Percentiles rank a stretch among this genome's conserved stretches.
These are phyloP conservation scores for Okapia johnstoni DNA, from an alignment of 2,113 vertebrate species.

Conservation along the genomic window DNA sequence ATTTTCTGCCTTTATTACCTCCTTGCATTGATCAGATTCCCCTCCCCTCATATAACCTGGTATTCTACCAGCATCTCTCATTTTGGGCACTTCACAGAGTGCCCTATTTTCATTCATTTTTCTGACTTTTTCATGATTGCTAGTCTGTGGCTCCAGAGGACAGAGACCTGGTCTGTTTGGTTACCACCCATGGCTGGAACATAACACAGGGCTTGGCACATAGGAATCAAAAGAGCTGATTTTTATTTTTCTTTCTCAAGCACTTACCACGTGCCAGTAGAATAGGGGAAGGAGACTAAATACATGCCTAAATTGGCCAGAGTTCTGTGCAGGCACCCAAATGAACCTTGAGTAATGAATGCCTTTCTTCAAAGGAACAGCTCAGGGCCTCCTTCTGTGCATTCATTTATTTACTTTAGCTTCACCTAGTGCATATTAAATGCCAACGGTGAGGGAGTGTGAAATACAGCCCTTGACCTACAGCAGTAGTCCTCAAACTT, in stretches of 20 bases:
- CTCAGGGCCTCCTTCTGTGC: background rate
- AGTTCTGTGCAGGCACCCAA: background rate
- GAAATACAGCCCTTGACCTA: background rate
- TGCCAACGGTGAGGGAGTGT: background rate
- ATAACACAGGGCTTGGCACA: background rate
- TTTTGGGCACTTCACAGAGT: background rate
- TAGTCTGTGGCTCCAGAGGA: background rate
- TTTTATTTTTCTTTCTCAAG: background rate
- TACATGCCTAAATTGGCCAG: background rate
- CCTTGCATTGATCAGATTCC: background rate
- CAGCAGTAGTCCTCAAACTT: background rate
- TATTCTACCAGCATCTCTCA: background rate
- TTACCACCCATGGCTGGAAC: background rate
- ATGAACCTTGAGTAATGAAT: background rate
- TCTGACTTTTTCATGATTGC: background rate
- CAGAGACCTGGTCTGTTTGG: background rate
- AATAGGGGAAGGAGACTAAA: background rate
- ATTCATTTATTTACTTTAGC: background rate
- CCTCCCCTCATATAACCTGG: rapidly evolving
- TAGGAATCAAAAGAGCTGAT: background rate
- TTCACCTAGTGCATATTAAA: background rate
- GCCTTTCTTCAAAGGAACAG: background rate
- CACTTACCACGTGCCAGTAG: background rate
- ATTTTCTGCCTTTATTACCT: background rate
- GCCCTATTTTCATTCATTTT: background rate